Evolutionary conservation across 64 coral and sea anemone genomes (phyloP), one percentile per base, ranked within the genome.

Genomic region (Montipora foliosa): DNA sequence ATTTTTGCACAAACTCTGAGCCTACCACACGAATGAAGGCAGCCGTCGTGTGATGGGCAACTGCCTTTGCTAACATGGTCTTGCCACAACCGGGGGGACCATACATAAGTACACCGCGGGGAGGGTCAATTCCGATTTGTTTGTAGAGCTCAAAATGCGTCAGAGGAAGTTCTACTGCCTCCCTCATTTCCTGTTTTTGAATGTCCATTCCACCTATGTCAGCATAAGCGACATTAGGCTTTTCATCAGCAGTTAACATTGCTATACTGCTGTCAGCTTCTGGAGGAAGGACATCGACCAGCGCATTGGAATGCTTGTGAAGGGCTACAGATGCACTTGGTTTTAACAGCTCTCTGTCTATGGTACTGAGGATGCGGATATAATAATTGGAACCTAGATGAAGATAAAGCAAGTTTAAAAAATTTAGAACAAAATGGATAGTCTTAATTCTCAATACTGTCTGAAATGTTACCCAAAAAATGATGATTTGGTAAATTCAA

Each of bases 101-200:
- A 75, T 80, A 99, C 92, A 99, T 93, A 8, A 99, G 82, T 4
- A 99, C 98, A 7, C 98, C 98, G 70, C 98, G 92, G 17, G 98
- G 98, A 53, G 98, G 98, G 79, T 99, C 98, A 47, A 99, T 99
- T 55, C 98, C 98, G 53, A 99, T 99, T 89, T 99, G 98, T 73
- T 99, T 99, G 84, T 99, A 99, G 22, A 99, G 85, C 95, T 99
- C 98, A 82, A 99, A 99, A 93, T 99, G 98, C 51, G 98, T 99
- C 53, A 99, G 77, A 47, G 98, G 98, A 17, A 99, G 69, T 60
- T 99, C 98, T 3, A 99, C 98, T 37, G 95, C 95, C 79, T 99
- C 98, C 73, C 98, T 74, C 82, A 99, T 99, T 82, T 99, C 98
- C 74, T 99, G 98, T 81, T 99, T 99, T 77, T 99, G 98, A 72